Conservation (phyloP, 2,888 invertebrate species). For the Parasteatoda lunata region DNA sequence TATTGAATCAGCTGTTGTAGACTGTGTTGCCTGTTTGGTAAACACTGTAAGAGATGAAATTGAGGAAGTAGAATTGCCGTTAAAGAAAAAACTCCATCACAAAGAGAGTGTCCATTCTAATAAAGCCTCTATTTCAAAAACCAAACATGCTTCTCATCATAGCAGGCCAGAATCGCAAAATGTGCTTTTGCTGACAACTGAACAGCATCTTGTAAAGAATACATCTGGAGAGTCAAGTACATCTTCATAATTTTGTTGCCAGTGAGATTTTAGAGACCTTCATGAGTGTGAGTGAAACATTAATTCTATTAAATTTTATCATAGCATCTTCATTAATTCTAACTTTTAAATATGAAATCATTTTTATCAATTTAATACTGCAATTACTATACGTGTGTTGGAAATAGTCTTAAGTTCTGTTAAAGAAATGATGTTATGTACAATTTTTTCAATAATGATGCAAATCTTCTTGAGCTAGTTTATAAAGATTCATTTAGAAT, state of each 20-base stretch:
- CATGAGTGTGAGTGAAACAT: too few relatives aligned
- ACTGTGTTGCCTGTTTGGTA: conserved; percentile 56
- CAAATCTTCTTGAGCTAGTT: too few relatives aligned
- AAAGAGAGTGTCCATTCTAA: conserved; percentile 23
- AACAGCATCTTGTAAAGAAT: background rate
- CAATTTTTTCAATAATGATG: too few relatives aligned
- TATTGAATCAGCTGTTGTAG: conserved; percentile 53
- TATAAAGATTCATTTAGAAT: too few relatives aligned
- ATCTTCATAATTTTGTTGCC: background rate
- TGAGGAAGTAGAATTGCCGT: conserved; percentile 1
- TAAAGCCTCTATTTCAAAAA: conserved; percentile 18
- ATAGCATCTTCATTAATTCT: too few relatives aligned
- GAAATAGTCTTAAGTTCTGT: too few relatives aligned
- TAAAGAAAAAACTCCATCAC: conserved; percentile 23
- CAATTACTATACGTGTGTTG: too few relatives aligned
- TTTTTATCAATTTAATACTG: too few relatives aligned
- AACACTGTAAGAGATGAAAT: conserved; percentile 55
- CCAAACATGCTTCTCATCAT: conserved; percentile 23
- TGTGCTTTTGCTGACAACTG: background rate
- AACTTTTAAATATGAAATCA: too few relatives aligned
- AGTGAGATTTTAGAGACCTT: conserved; percentile 8
- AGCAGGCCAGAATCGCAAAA: conserved; percentile 1
- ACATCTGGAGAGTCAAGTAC: background rate
- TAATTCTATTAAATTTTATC: too few relatives aligned
- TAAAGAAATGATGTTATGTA: too few relatives aligned